A percentile compares a stretch with the other conserved stretches of the same genome.
Conservation (phyloP, 2,888 invertebrate genomes). For the Andrena marginata region DNA sequence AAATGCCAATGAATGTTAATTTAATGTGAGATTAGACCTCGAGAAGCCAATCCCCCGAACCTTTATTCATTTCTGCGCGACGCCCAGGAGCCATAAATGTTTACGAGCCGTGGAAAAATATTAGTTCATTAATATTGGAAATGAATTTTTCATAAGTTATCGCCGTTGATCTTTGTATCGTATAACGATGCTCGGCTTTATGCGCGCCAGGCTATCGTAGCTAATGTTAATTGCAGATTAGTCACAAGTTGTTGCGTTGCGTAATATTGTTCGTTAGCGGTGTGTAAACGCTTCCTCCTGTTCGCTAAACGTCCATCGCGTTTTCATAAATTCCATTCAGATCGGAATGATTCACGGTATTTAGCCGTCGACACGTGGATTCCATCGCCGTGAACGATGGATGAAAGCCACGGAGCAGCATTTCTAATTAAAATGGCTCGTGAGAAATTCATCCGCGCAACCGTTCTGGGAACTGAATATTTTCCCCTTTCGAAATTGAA, state of each 20-base stretch:
- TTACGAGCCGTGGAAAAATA: background rate
- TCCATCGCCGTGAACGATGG: background rate
- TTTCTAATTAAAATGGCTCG: slow-evolving; percentile 6
- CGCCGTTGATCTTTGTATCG: background rate
- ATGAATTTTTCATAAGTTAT: background rate
- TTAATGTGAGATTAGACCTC: background rate
- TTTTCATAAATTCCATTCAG: background rate
- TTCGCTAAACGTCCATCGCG: background rate
- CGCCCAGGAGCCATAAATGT: too few relatives aligned
- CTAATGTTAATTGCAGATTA: slow-evolving; percentile 28
- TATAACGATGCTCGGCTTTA: background rate
- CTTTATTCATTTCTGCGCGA: too few relatives aligned
- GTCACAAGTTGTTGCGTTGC: background rate
- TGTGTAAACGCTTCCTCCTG: background rate
- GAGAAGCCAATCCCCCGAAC: background rate
- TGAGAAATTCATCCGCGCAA: background rate
- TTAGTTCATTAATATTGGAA: background rate
- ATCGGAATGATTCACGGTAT: background rate
- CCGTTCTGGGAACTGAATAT: slow-evolving; percentile 18
- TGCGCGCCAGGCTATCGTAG: background rate
- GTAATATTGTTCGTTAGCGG: background rate
- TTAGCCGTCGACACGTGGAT: background rate
- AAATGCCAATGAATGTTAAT: background rate
- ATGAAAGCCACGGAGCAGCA: background rate
- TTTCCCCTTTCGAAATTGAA: slow-evolving; percentile 32